Evolutionary conservation across 2,113 vertebrate species (phyloP), one percentile per base, ranked within the genome.

Genomic region (Irena cyanogastra): DNA sequence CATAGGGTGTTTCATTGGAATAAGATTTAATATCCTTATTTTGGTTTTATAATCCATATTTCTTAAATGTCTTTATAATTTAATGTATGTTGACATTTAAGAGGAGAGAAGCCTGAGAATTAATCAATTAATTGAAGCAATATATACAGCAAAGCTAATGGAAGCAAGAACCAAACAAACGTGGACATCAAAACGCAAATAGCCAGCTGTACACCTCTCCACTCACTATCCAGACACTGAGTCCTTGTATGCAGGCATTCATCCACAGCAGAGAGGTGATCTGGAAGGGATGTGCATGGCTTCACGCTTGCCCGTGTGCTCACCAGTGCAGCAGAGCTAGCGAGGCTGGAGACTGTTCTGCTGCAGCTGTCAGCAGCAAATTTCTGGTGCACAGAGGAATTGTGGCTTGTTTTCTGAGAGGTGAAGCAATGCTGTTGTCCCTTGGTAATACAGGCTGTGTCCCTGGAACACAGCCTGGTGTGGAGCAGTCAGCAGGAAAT

Each of bases 301-400:
- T 87, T 79, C 61, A 26, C 0, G 1, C 49, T 85, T 59, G n/a
- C 45, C 53, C 0, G 0, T 61, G 49, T 22, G 22, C 76, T 72
- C 59, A 56, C 16, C 24, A 75, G 44, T 8, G 44, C 61, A 54
- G 66, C 79, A 63, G 53, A 90, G 41, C 44, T 63, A 27, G 35
- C 0, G 0, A 44, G 18, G 45, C 54, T 69, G 59, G 68, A 86
- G 41, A 28, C 27, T 80, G 20, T 63, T 70, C 57, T 83, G 63
- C 70, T 60, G 76, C 49, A 64, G 35, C 44, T 64, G 19, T 76
- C 72, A 28, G 44, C 57, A 95, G 71, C 53, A 81, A 49, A 50
- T 57, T 61, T 78, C 41, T 87, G 7, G 26, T 45, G 47, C 71
- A 66, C 76, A 30, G 44, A 89, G 60, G 16, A 85, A 23, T 24